phyloP scores from a whole-genome alignment of 2,797 vertebrate species.

The Pseudochromis fuscus region DNA sequence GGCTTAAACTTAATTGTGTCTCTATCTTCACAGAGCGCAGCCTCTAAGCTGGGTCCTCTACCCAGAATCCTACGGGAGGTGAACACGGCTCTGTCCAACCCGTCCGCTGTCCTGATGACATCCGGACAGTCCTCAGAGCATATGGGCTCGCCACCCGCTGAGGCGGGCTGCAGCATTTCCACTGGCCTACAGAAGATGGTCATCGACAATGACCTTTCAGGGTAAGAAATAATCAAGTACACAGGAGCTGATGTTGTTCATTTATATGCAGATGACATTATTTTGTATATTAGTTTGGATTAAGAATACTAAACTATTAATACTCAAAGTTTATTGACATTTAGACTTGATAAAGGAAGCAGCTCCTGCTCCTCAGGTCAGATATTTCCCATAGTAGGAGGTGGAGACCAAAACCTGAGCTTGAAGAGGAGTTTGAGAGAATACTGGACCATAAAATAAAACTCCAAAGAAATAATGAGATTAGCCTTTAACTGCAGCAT shows the following conservation, averaged over 20 bases:
- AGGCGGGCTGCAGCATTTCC: slow-evolving; percentile 91
- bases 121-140: slow-evolving; percentile 82
- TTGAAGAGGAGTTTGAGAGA: neutral
- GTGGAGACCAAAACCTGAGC: neutral
- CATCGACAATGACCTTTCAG: slow-evolving; percentile 95
- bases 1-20: slow-evolving; percentile 22
- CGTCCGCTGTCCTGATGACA: slow-evolving; percentile 86
- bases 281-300: too few species aligned
- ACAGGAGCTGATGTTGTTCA: too few species aligned
- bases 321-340: too few species aligned
- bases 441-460: neutral
- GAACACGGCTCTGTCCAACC: slow-evolving; percentile 91
- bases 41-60: slow-evolving; percentile 93
- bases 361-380: neutral
- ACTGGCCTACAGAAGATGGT: slow-evolving; percentile 97
- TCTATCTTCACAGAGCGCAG: slow-evolving; percentile 82
- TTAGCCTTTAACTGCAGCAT: neutral
- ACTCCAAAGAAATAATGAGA: neutral
- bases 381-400: neutral
- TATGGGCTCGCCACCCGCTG: slow-evolving; percentile 85
- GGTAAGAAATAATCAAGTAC: slow-evolving; percentile 81
- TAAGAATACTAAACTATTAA: too few species aligned
- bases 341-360: neutral
- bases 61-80: slow-evolving; percentile 96
- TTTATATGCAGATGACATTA: too few species aligned